phyloP scores from a whole-genome alignment of 2,113 vertebrate genomes.

The Sialia sialis region DNA sequence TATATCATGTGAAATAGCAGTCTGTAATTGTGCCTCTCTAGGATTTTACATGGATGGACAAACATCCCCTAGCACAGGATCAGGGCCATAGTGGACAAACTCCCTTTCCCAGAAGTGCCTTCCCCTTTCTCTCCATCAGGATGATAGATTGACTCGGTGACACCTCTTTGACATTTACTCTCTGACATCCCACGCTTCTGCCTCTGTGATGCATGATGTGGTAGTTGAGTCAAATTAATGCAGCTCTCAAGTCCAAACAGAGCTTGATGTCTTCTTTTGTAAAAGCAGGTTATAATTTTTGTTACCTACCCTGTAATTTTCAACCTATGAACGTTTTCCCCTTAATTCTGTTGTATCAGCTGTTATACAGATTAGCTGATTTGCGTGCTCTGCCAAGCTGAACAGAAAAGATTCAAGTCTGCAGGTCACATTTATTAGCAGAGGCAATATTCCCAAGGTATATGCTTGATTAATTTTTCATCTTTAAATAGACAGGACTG shows the following conservation, averaged over 20 bases:
- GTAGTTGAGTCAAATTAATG: background rate
- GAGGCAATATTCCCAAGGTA: background rate
- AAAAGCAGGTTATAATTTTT: slow-evolving; percentile 38
- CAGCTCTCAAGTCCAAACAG: background rate
- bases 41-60: background rate
- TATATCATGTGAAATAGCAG: background rate
- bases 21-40: background rate
- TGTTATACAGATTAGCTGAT: background rate
- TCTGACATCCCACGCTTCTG: background rate
- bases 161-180: background rate
- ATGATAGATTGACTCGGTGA: background rate
- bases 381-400: background rate
- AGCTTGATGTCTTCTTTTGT: slow-evolving; percentile 2
- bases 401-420: background rate
- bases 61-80: background rate
- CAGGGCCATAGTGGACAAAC: background rate
- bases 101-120: background rate
- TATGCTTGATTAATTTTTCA: background rate
- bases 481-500: slow-evolving; percentile 1
- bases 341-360: background rate
- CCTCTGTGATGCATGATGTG: background rate
- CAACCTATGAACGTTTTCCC: background rate
- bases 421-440: slow-evolving; percentile 11
- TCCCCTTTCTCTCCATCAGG: background rate
- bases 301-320: slow-evolving; percentile 15